phyloP scores from a whole-genome alignment of 2,888 invertebrate species.

The Eledone cirrhosa region DNA sequence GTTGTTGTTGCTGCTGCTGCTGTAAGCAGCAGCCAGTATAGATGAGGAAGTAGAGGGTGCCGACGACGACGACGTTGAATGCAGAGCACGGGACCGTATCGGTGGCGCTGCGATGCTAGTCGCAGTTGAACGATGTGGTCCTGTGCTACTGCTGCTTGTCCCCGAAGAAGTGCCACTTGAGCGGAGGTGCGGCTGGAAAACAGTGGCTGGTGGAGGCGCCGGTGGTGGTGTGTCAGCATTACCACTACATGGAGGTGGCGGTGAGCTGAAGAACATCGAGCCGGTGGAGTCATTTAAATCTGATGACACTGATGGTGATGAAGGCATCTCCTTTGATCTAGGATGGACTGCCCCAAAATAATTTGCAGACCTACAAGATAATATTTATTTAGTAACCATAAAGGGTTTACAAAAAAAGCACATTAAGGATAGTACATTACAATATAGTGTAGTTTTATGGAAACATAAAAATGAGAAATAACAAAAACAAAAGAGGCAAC shows the following conservation, averaged over 20 bases:
- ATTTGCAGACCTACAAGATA: constrained; percentile 7
- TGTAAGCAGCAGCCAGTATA: constrained; percentile 11
- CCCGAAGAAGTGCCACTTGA: constrained; percentile 2
- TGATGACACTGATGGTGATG: constrained; percentile 33
- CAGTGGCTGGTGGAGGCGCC: constrained; percentile 19
- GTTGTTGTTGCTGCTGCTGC: constrained; percentile 1
- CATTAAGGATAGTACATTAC: no score
- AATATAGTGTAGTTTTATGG: no score
- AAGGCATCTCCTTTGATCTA: background rate
- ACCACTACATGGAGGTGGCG: constrained; percentile 16
- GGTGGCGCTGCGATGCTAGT: constrained; percentile 15
- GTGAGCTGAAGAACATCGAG: constrained; percentile 23
- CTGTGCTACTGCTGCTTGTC: constrained; percentile 24
- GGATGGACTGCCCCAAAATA: background rate
- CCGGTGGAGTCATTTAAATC: constrained; percentile 37
- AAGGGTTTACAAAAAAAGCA: no score
- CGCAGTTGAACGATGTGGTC: constrained; percentile 20
- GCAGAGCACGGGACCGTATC: constrained; percentile 20
- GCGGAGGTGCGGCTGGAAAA: constrained; percentile 9
- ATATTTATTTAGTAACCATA: no score
- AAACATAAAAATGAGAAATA: no score
- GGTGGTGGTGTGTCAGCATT: constrained; percentile 24
- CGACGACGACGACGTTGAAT: constrained; percentile 26
- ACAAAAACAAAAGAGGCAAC: no score
- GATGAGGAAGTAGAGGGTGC: constrained; percentile 29